Evolutionary conservation across 2,888 invertebrate species (phyloP).

Genomic region (Pheosia gnoma): DNA sequence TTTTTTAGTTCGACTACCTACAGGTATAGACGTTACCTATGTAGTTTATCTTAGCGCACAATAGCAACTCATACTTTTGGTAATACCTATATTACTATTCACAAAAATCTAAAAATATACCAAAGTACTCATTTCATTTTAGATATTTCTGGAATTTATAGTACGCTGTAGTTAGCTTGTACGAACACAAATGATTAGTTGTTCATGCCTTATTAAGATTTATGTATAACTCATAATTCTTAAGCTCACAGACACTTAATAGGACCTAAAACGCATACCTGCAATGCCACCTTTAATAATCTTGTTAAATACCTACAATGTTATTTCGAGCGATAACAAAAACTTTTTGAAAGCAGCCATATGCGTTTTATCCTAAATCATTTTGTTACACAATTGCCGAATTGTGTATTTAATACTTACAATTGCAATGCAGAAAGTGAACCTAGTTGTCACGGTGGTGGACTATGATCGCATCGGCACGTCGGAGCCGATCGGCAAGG

Average conservation of each 20-base stretch:
- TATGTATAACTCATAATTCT: neutral
- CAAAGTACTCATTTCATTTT: neutral
- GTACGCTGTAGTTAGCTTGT: neutral
- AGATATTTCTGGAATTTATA: neutral
- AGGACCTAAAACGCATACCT: neutral
- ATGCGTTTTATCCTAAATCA: neutral
- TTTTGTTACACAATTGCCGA: neutral
- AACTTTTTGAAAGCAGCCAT: neutral
- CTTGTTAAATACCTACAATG: too few species aligned
- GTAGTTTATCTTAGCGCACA: too few species aligned
- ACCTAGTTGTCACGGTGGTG: conserved; percentile 99
- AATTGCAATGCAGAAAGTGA: conserved; percentile 94
- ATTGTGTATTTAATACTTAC: conserved; percentile 11
- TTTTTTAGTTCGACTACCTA: too few species aligned
- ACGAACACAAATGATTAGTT: neutral
- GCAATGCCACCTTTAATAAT: neutral
- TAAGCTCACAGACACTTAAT: neutral
- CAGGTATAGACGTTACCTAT: too few species aligned
- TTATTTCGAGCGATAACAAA: too few species aligned
- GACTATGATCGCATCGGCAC: conserved; percentile 99
- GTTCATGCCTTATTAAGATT: neutral
- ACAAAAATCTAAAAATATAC: too few species aligned
- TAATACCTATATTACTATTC: too few species aligned
- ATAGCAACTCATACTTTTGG: too few species aligned
- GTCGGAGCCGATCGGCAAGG: conserved; percentile 99